phyloP scores from a whole-genome alignment of 2,797 vertebrate species.

The Avahi laniger region DNA sequence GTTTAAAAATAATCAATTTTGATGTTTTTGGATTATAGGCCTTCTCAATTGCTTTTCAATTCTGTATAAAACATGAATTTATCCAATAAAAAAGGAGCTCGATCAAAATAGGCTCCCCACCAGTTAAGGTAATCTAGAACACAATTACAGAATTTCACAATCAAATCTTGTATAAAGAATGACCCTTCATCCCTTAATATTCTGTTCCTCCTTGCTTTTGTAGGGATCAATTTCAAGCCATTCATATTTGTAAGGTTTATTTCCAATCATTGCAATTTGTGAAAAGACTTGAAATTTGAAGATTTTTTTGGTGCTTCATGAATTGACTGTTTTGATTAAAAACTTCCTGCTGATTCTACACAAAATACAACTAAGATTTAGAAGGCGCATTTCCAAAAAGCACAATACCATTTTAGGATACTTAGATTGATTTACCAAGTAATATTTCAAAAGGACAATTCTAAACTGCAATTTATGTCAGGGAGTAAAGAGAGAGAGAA shows the following conservation, averaged over 20 bases:
- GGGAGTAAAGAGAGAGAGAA: not conserved
- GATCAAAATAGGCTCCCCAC: not conserved
- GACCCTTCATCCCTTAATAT: not conserved
- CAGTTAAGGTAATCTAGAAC: not conserved
- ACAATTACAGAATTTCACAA: not conserved
- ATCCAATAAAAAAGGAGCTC: not conserved
- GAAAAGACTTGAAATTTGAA: not conserved
- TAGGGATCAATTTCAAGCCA: not conserved
- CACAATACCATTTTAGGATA: not conserved
- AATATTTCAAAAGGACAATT: not conserved
- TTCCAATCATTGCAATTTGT: not conserved
- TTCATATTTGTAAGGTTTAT: not conserved
- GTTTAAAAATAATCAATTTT: not conserved
- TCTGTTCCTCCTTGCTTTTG: not conserved
- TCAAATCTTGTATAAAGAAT: not conserved
- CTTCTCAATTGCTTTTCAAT: not conserved
- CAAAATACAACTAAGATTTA: not conserved
- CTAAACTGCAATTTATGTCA: not conserved
- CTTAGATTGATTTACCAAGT: not conserved
- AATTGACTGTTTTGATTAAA: not conserved
- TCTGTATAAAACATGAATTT: not conserved
- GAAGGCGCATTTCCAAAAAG: not conserved
- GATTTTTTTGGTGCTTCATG: not conserved
- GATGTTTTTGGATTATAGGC: not conserved
- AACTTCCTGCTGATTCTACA: not conserved